Percentiles rank a stretch among this genome's conserved stretches.
These are phyloP conservation scores for Calephelis perditalis DNA, from an alignment of 2,888 invertebrate species.

Conservation along the genomic window DNA sequence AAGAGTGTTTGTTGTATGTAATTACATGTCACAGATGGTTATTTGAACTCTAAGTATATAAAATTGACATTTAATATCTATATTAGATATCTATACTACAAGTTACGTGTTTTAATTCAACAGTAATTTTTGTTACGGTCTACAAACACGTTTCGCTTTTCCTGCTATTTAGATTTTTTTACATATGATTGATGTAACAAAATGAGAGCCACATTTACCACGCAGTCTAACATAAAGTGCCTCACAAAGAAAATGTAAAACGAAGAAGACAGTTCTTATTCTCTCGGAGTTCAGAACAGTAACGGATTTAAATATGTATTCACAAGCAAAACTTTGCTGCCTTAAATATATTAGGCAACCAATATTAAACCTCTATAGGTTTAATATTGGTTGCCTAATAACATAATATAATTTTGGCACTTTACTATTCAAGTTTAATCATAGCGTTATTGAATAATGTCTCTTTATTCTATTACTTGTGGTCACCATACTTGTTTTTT, in stretches of 20 bases:
- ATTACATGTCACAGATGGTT: slow-evolving; percentile 64
- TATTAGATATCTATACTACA: slow-evolving; percentile 46
- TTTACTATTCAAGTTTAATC: too few species aligned
- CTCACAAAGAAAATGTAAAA: slow-evolving; percentile 33
- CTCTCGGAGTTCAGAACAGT: slow-evolving; percentile 9
- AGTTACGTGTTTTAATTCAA: slow-evolving; percentile 57
- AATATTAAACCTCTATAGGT: too few species aligned
- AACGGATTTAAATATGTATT: slow-evolving; percentile 11
- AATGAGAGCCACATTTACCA: slow-evolving; percentile 29
- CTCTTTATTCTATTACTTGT: too few species aligned
- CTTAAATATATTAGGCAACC: too few species aligned
- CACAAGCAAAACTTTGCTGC: neutral
- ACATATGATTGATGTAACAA: slow-evolving; percentile 28
- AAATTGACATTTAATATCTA: slow-evolving; percentile 34
- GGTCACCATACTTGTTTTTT: too few species aligned
- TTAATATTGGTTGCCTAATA: too few species aligned
- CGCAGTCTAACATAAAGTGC: slow-evolving; percentile 47
- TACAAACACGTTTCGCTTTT: slow-evolving; percentile 65
- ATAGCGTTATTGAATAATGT: too few species aligned
- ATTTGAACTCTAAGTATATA: slow-evolving; percentile 59
- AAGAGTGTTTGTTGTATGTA: slow-evolving; percentile 70
- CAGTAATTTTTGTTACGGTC: slow-evolving; percentile 51
- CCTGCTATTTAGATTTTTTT: slow-evolving; percentile 36
- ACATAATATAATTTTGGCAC: too few species aligned
- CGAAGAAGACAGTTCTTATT: slow-evolving; percentile 24